phyloP scores from a whole-genome alignment of 2,888 invertebrate species.

The Acleris literana region DNA sequence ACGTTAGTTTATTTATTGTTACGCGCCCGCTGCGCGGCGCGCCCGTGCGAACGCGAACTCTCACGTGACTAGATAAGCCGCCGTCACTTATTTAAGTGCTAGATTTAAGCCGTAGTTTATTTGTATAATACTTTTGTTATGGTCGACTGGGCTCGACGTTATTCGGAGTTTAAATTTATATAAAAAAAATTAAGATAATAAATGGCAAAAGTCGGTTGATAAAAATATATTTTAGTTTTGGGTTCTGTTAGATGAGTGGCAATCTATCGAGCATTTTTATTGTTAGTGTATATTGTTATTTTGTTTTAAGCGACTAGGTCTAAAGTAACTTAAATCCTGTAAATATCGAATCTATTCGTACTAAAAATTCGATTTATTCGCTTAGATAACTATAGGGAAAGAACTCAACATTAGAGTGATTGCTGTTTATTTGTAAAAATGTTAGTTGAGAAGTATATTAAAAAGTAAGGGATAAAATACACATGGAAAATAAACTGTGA shows the following conservation, averaged over 20 bases:
- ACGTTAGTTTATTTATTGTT: conserved; percentile 63
- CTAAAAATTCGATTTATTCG: conserved; percentile 73
- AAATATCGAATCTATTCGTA: conserved; percentile 78
- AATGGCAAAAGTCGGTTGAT: conserved; percentile 75
- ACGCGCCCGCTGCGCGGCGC: conserved; percentile 48
- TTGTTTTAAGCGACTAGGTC: conserved; percentile 81
- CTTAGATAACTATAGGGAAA: conserved; percentile 78
- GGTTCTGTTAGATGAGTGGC: conserved; percentile 76
- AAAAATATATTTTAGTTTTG: conserved; percentile 77
- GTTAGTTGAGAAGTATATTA: conserved; percentile 63
- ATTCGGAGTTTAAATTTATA: conserved; percentile 82
- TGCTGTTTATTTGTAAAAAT: conserved; percentile 69
- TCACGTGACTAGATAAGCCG: conserved; percentile 63
- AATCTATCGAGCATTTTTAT: conserved; percentile 82
- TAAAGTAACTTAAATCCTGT: conserved; percentile 81
- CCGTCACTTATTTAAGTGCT: conserved; percentile 73
- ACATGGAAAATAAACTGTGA: conserved; percentile 84
- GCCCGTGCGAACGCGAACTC: conserved; percentile 51
- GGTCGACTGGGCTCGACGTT: conserved; percentile 79
- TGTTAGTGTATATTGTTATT: conserved; percentile 83
- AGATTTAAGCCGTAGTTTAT: conserved; percentile 75
- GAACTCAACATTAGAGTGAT: conserved; percentile 75
- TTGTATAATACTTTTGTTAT: conserved; percentile 81
- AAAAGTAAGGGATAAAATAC: conserved; percentile 69
- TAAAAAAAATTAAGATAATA: conserved; percentile 61